Conservation (phyloP, 2,797 vertebrate genomes). For the Psittacula echo region DNA sequence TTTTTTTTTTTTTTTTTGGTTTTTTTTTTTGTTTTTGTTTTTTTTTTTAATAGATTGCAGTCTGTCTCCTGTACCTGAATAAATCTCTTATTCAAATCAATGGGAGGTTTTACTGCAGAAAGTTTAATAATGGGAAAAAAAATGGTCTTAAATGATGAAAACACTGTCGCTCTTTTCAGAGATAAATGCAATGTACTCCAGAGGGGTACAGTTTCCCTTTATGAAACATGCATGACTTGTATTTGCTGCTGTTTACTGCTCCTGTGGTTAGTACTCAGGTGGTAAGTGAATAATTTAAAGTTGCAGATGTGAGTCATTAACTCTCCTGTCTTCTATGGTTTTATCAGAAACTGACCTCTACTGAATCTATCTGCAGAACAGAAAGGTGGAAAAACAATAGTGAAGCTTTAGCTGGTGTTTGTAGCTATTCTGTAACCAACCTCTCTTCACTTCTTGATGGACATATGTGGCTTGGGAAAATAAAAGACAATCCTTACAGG, state of each 20-base stretch:
- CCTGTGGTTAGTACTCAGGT: slow-evolving; percentile 19
- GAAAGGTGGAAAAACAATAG: background rate
- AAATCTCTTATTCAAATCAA: background rate
- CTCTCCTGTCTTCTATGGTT: background rate
- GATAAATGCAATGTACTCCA: background rate
- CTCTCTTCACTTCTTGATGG: background rate
- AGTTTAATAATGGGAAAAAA: background rate
- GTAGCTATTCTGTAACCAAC: background rate
- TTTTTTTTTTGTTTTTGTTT: too few relatives aligned
- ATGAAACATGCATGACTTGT: slow-evolving; percentile 57
- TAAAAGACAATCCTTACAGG: background rate
- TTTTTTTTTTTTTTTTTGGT: too few relatives aligned
- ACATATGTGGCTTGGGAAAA: background rate
- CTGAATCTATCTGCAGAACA: background rate
- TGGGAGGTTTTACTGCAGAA: background rate
- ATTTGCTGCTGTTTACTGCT: slow-evolving; percentile 27
- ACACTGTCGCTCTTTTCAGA: background rate
- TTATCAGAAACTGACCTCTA: slow-evolving; percentile 37
- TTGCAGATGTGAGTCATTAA: slow-evolving; percentile 51
- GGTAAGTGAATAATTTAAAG: slow-evolving; percentile 59
- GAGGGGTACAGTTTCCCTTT: slow-evolving; percentile 28
- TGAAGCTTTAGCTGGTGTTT: background rate
- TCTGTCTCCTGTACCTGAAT: background rate
- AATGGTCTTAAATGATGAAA: background rate
- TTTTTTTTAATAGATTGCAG: background rate